Base-by-base conservation (phyloP, 2,113 vertebrate genomes). In the Piprites chloris region DNA sequence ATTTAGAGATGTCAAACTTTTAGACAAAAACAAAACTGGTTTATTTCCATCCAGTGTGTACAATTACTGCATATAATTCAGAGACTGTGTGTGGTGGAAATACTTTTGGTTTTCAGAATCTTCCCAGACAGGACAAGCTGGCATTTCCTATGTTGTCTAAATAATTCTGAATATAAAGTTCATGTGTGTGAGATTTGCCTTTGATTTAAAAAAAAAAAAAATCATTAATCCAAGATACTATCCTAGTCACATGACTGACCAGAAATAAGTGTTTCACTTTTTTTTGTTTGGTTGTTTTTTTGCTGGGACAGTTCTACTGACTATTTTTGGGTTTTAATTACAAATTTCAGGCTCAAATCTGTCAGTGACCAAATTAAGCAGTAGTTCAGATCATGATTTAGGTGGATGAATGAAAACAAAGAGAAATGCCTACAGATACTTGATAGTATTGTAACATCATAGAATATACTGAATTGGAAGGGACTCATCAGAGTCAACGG, bases 161-260 rank as follows among this genome's bases (percentile, higher is more conserved):
- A 75, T 55, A 69, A 55, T 55, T 87, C 52, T 68, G 7, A 71
- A 39, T 52, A 27, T 2, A 37, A 53, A n/a, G 7, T 42, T 5
- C 11, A 9, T 10, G 6, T 1, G 3, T 1, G 3, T 2, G 6
- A 56, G 12, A 20, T 35, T 92, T 69, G 6, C 2, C 30, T 90
- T 78, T 66, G 6, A 47, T 74, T 74, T 6, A 2, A 2, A 41
- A 69, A 72, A 2, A 2, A 41, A 69, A 72, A 71, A 55, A 72
- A 24, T 11, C 3, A 39, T 23, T 17, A 39, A 56, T 5, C 5
- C 4, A n/a, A 39, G 41, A 44, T 16, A 32, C 4, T 59, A 24
- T 49, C 14, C 32, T 56, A 56, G 30, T 61, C 32, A 85, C 4
- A 18, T 5, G 5, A 65, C 9, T 27, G 8, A 44, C 4, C 52